phyloP scores from a whole-genome alignment of 2,113 vertebrate genomes.

The Jaculus jaculus region DNA sequence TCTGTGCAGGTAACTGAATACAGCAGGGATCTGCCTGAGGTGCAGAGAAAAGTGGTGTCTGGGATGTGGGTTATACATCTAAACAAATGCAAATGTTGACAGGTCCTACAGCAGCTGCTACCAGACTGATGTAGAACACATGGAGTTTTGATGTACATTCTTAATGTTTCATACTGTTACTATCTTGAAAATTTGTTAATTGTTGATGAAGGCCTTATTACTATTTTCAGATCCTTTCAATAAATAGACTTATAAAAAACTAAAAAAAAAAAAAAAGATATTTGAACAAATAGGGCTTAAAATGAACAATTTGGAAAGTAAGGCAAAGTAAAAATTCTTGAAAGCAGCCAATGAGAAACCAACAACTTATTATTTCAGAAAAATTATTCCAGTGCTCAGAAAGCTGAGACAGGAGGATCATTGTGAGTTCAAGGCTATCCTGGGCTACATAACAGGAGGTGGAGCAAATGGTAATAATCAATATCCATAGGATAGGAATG shows the following conservation, averaged over 20 bases:
- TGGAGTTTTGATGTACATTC: conserved; percentile 73
- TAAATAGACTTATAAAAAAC: conserved; percentile 85
- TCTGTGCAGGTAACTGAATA: not conserved
- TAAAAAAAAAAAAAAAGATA: not conserved
- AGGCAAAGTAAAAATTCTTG: too few species aligned
- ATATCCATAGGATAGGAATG: not conserved
- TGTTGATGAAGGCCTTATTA: conserved; percentile 82
- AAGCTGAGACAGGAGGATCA: too few species aligned
- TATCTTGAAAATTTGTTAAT: conserved; percentile 83
- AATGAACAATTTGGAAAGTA: too few species aligned
- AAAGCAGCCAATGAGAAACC: not conserved
- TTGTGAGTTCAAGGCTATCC: not conserved
- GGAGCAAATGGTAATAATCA: not conserved
- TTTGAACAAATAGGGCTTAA: too few species aligned
- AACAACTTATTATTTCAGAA: not conserved
- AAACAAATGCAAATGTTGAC: not conserved
- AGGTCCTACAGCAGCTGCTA: not conserved
- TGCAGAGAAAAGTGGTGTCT: not conserved
- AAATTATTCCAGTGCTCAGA: too few species aligned
- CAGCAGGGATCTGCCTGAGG: not conserved
- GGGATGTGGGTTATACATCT: not conserved
- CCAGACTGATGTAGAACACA: conserved; percentile 44
- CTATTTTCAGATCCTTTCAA: conserved; percentile 89
- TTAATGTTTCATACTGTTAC: conserved; percentile 83
- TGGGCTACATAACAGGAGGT: not conserved